Percentiles rank a stretch among this genome's conserved stretches.
These are phyloP conservation scores for Latrodectus hesperus DNA, from an alignment of 2,888 invertebrate genomes.

Conservation along the genomic window DNA sequence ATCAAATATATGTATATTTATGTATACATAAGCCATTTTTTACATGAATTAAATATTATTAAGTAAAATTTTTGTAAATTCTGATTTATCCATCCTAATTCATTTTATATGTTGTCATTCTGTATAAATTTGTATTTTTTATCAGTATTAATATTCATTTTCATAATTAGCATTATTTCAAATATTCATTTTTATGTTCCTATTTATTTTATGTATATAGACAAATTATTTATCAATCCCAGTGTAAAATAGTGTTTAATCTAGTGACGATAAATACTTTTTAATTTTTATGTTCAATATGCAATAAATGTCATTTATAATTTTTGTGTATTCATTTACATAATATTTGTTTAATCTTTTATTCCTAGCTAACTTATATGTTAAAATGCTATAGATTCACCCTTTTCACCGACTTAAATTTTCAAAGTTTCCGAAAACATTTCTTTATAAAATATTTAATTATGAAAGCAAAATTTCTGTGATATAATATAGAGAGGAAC, in stretches of 20 bases:
- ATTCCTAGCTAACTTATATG: too few species aligned
- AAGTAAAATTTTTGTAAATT: neutral
- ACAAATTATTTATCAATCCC: conserved; percentile 27
- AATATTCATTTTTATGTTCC: conserved; percentile 28
- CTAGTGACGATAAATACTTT: neutral
- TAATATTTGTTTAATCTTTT: too few species aligned
- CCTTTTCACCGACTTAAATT: too few species aligned
- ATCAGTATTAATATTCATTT: conserved; percentile 31
- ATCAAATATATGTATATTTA: neutral
- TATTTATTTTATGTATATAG: conserved; percentile 55
- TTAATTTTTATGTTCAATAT: conserved; percentile 26
- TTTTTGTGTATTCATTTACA: too few species aligned
- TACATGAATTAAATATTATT: conserved; percentile 12
- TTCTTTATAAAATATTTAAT: too few species aligned
- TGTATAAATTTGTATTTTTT: conserved; percentile 15
- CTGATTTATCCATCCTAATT: neutral
- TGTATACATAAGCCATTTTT: conserved; percentile 1
- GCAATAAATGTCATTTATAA: conserved; percentile 30
- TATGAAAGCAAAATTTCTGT: too few species aligned
- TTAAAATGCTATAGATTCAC: too few species aligned
- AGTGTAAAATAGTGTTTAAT: conserved; percentile 5
- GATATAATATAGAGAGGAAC: too few species aligned
- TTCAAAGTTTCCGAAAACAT: too few species aligned
- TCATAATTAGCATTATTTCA: neutral
- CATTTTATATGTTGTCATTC: neutral